Base-by-base conservation (phyloP, 2,888 invertebrate species). In the Apoda limacodes region DNA sequence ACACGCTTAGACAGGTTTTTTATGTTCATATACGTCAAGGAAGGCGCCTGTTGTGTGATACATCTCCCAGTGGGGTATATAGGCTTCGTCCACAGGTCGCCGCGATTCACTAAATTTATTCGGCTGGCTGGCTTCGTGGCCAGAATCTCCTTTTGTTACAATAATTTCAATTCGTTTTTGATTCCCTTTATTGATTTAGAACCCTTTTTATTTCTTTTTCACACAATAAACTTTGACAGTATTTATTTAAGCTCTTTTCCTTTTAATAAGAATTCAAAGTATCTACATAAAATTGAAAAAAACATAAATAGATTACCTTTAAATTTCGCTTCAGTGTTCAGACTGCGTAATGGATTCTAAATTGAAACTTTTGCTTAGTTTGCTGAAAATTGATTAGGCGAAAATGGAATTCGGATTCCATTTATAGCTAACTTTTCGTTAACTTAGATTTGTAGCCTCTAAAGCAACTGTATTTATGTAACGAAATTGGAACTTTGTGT, bases 51-150 rank as follows among this genome's bases (percentile, higher is more conserved):
- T 42, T 46, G 46, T 50, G 41, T 55, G 54, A 46, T 52, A 47
- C 43, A 37, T 48, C 48, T 52, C 71, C 24, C 76, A 71, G 76
- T 72, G 60, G 74, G 76, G 47, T n/a, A 52, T 43, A 59, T 39
- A 39, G 37, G 42, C 40, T 43, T 35, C 34, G n/a, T n/a, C 42
- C 52, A 43, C 46, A 51, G 46, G n/a, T n/a, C n/a, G 45, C 50
- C 55, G 52, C 57, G 56, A 58, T 62, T 61, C 53, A 52, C 46
- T 51, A 60, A 67, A 74, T 74, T 71, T 75, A 74, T 72, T 56
- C 54, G 55, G 52, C 61, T 54, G 64, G 63, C 52, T 55, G 53
- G 59, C 47, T 49, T 48, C 42, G 37, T 39, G 40, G 48, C 52
- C 45, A 45, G 21, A 22, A 22, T n/a, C n/a, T n/a, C n/a, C n/a